Evolutionary conservation across 2,797 vertebrate genomes (phyloP), one percentile per base, ranked within the genome.

Genomic region (Nasua narica): DNA sequence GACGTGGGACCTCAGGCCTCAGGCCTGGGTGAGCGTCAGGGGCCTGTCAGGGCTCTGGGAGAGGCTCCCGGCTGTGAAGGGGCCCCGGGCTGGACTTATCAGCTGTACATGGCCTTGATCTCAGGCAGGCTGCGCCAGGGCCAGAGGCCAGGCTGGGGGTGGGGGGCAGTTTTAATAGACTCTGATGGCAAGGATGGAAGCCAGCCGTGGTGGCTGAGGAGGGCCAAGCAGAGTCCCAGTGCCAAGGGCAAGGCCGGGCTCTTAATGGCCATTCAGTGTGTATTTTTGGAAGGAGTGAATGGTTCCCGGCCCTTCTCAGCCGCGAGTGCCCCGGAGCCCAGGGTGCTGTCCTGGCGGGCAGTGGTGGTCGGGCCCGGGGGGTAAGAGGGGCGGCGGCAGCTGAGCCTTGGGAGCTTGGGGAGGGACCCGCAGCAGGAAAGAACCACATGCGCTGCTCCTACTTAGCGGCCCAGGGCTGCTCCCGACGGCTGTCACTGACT

Each of bases 391-490:
- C 46, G 77, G 50, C 32, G 58, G 56, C 54, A 6, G 27, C 69
- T 46, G 40, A 48, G 69, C 37, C 37, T 67, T 37, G 94, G 54
- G 56, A n/a, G 21, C 82, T 43, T 27, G 65, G 56, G 72, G 43
- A 32, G 48, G 48, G 48, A 1, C 14, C 60, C 46, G 40, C 21
- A 43, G 43, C n/a, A 43, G 32, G 76, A 56, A 16, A 8, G 7
- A 10, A 9, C 35, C 13, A 0, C 1, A 3, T 5, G 7, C 7
- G 35, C 43, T 35, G 35, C 19, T 70, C 35, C 29, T 2, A 1
- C 43, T 56, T 7, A 0, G 18, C 21, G 69, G 67, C 18, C 9
- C 13, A 2, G 37, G 37, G 35, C 40, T 16, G 0, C 11, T 32
- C 74, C 74, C 32, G 10, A 18, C 3, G 67, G 32, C 37, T 6